A percentile compares a stretch with the other conserved stretches of the same genome.
phyloP scores from a whole-genome alignment of 2,888 invertebrate species.

The Caradrina clavipalpis region DNA sequence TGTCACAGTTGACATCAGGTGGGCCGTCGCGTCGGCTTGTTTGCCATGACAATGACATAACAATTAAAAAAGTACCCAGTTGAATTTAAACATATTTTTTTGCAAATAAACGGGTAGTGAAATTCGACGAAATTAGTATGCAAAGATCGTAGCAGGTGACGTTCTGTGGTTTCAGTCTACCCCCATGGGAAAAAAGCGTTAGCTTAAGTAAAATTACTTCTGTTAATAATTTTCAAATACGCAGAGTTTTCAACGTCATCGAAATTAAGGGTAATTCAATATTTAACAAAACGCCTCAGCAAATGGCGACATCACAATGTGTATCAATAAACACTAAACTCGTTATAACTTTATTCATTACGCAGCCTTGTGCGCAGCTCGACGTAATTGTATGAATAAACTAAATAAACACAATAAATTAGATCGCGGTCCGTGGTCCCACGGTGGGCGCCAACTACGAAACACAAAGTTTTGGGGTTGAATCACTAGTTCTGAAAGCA shows the following conservation, averaged over 20 bases:
- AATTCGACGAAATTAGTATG: too few relatives aligned
- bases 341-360: constrained; percentile 65
- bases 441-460: constrained; percentile 48
- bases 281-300: constrained; percentile 24
- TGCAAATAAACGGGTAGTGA: too few relatives aligned
- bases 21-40: too few relatives aligned
- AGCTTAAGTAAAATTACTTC: too few relatives aligned
- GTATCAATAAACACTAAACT: constrained; percentile 57
- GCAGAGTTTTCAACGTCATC: constrained; percentile 1
- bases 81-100: too few relatives aligned
- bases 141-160: too few relatives aligned
- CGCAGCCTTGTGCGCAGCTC: constrained; percentile 37
- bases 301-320: constrained; percentile 39
- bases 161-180: too few relatives aligned
- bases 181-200: too few relatives aligned
- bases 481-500: constrained; percentile 22
- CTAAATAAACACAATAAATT: constrained; percentile 58
- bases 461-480: constrained; percentile 44
- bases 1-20: too few relatives aligned
- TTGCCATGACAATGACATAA: too few relatives aligned
- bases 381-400: constrained; percentile 54
- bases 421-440: constrained; percentile 43
- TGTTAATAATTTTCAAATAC: background rate
- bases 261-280: constrained; percentile 35
- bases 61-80: too few relatives aligned